Percentiles rank a stretch among this genome's conserved stretches.
phyloP scores from a whole-genome alignment of 2,113 vertebrate genomes.

The Puffinus mauretanicus region DNA sequence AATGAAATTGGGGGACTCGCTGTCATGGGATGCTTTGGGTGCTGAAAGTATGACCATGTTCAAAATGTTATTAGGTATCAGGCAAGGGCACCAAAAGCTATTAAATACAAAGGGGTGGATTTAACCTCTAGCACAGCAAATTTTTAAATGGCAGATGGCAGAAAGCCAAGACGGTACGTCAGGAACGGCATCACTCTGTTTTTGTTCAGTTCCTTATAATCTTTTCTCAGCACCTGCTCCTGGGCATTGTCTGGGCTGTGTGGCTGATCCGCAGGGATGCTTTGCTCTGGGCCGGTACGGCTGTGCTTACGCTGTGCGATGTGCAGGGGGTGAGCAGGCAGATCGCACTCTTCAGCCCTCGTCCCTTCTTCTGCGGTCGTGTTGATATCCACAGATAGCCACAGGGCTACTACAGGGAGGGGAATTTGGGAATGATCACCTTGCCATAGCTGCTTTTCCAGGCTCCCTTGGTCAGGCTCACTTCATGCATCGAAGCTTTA shows the following conservation, averaged over 20 bases:
- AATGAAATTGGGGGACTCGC: rapidly evolving
- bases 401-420: neutral
- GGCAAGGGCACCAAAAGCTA: neutral
- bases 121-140: neutral
- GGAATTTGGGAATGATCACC: neutral
- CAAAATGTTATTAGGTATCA: rapidly evolving
- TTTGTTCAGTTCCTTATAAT: neutral
- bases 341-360: neutral
- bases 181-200: rapidly evolving
- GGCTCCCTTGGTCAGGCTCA: neutral
- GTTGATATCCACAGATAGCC: too few relatives aligned
- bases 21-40: rapidly evolving
- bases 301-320: rapidly evolving
- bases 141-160: neutral
- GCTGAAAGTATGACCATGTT: neutral
- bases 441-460: neutral
- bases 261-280: neutral
- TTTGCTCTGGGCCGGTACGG: rapidly evolving
- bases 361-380: rapidly evolving
- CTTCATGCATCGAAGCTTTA: neutral
- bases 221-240: neutral
- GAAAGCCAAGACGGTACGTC: rapidly evolving
- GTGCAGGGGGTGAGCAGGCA: rapidly evolving
- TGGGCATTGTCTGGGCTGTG: neutral
- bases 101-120: neutral